A percentile compares a stretch with the other conserved stretches of the same genome.
Conservation (phyloP, 2,797 vertebrate species). For the Dendrocincla tyrannina region DNA sequence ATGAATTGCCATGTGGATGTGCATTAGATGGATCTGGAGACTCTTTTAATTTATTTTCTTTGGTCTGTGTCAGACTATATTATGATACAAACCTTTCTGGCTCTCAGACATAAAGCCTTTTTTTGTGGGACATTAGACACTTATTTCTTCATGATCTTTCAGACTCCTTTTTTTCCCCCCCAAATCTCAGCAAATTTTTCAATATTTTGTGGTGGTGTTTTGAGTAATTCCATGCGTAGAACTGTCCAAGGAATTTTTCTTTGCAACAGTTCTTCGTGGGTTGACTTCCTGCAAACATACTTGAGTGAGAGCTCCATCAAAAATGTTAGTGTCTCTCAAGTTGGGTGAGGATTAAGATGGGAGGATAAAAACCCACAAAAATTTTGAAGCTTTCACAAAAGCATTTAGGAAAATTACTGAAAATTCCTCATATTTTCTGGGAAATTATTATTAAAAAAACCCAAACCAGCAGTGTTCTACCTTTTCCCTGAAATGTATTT, state of each 20-base stretch:
- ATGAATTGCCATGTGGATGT: neutral
- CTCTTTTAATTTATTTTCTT: slow-evolving; percentile 3
- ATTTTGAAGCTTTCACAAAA: slow-evolving; percentile 9
- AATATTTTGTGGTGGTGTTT: neutral
- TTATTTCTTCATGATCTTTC: neutral
- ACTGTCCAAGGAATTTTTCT: slow-evolving; percentile 9
- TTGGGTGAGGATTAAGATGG: neutral
- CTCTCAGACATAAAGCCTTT: neutral
- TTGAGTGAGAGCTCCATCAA: neutral
- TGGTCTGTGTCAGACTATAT: neutral
- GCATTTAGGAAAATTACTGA: neutral
- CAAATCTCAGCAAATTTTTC: slow-evolving; percentile 37
- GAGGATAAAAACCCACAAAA: slow-evolving; percentile 37
- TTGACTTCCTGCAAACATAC: neutral
- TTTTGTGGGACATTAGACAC: neutral
- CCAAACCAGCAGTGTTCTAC: neutral
- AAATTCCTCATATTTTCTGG: slow-evolving; percentile 24
- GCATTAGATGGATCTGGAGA: neutral
- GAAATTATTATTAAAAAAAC: neutral
- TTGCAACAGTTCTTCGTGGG: neutral
- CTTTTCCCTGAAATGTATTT: slow-evolving; percentile 27
- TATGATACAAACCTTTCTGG: neutral
- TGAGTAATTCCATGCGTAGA: neutral
- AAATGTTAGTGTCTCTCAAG: neutral
- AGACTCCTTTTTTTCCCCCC: rapidly evolving